phyloP scores from a whole-genome alignment of 2,888 invertebrate genomes.

The Meghimatium bilineatum region DNA sequence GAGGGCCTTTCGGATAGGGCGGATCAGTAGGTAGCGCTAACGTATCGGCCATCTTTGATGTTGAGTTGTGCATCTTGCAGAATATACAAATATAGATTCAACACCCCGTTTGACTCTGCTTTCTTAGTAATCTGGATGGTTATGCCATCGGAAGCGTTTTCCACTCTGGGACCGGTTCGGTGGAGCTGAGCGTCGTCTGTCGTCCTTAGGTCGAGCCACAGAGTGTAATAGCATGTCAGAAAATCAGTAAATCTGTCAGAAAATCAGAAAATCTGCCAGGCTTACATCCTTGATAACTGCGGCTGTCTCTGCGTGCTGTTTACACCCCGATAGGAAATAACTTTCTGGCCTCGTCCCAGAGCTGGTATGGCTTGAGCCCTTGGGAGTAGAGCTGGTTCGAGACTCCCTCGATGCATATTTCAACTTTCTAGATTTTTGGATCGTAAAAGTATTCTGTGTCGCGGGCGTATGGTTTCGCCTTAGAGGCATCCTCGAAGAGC shows the following conservation, averaged over 20 bases:
- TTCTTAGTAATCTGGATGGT: neutral
- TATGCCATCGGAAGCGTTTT: neutral
- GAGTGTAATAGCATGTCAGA: neutral
- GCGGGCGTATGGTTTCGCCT: neutral
- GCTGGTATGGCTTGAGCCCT: neutral
- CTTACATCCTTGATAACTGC: neutral
- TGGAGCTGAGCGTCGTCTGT: neutral
- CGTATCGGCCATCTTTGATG: neutral
- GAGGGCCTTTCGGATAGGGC: neutral
- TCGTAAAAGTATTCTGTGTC: neutral
- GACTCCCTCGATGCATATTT: neutral
- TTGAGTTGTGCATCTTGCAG: neutral
- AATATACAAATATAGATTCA: neutral
- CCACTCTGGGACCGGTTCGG: neutral
- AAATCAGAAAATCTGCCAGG: too few species aligned
- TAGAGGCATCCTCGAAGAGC: neutral
- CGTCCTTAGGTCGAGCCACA: neutral
- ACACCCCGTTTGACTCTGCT: neutral
- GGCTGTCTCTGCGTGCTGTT: too few species aligned
- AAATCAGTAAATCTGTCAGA: neutral
- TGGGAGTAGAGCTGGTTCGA: constrained; percentile 1
- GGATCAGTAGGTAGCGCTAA: neutral
- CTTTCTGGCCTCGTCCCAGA: neutral
- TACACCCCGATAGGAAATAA: neutral
- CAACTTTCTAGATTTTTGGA: neutral